Evolutionary conservation across 1,140 invertebrate species (phyloP).

Genomic region (Acyrthosiphon pisum): DNA sequence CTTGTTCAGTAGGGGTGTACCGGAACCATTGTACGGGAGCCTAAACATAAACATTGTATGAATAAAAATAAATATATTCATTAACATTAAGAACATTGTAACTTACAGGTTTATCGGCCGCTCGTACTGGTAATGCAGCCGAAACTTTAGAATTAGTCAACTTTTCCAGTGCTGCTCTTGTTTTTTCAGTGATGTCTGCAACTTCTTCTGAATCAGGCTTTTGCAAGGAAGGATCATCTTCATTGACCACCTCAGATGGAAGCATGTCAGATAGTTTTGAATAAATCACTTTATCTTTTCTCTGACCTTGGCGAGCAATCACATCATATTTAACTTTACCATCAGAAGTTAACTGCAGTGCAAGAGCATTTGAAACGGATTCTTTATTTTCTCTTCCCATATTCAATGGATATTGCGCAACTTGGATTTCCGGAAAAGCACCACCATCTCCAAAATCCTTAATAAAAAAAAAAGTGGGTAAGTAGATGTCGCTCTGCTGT

Average conservation of each 20-base stretch:
- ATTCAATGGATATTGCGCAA: constrained; percentile 94
- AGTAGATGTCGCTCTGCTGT: too few species aligned
- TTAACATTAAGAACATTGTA: not conserved
- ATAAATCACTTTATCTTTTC: constrained; percentile 96
- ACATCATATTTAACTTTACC: constrained; percentile 98
- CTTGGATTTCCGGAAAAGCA: constrained; percentile 96
- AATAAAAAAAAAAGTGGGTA: not conserved
- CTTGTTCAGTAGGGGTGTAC: constrained; percentile 97
- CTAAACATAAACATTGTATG: constrained; percentile 60
- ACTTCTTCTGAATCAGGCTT: constrained; percentile 87
- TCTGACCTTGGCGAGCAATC: constrained; percentile 92
- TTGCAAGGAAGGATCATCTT: constrained; percentile 88
- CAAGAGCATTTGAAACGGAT: constrained; percentile 86
- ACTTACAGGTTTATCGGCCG: constrained; percentile 80
- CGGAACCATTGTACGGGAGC: constrained; percentile 95
- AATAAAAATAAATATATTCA: not conserved
- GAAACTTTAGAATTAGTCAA: constrained; percentile 89
- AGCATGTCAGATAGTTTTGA: constrained; percentile 93
- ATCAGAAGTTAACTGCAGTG: constrained; percentile 90
- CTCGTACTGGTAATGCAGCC: constrained; percentile 90
- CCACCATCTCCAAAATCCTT: constrained; percentile 93
- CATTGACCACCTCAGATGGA: constrained; percentile 89
- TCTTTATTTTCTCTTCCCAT: constrained; percentile 80
- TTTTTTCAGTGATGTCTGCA: constrained; percentile 86
- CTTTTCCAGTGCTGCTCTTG: constrained; percentile 82